phyloP scores from a whole-genome alignment of 2,888 invertebrate species.

The Melitaea athalia region DNA sequence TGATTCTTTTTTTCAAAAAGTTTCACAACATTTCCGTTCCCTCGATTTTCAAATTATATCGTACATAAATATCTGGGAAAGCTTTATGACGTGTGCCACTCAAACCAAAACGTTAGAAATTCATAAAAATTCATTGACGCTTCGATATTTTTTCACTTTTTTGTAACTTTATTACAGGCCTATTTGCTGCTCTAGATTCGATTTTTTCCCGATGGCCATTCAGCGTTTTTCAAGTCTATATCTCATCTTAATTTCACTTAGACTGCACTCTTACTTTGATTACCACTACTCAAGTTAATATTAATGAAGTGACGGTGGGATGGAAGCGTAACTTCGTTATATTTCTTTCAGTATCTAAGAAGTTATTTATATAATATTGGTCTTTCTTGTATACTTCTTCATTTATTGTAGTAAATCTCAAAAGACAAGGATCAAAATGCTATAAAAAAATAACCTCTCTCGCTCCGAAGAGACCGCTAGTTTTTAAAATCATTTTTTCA shows the following conservation, averaged over 20 bases:
- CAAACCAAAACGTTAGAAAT: constrained; percentile 11
- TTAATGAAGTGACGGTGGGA: constrained; percentile 1
- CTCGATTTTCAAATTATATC: constrained; percentile 1
- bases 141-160: not conserved
- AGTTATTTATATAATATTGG: not conserved
- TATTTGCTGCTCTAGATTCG: not conserved
- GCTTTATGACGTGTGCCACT: constrained; percentile 8
- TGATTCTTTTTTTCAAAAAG: not conserved
- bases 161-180: not conserved
- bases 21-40: not conserved
- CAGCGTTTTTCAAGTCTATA: not conserved
- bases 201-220: not conserved
- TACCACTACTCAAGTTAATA: constrained; percentile 23
- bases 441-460: too few relatives aligned
- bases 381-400: not conserved
- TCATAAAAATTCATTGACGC: constrained; percentile 2
- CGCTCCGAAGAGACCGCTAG: too few relatives aligned
- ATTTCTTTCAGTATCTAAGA: constrained; percentile 8
- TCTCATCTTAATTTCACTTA: not conserved
- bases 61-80: not conserved
- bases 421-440: too few relatives aligned
- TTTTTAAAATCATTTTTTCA: too few relatives aligned
- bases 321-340: not conserved
- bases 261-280: constrained; percentile 17
- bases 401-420: too few relatives aligned